Evolutionary conservation across 2,113 vertebrate species (phyloP).

Genomic region (Megaleporinus macrocephalus): DNA sequence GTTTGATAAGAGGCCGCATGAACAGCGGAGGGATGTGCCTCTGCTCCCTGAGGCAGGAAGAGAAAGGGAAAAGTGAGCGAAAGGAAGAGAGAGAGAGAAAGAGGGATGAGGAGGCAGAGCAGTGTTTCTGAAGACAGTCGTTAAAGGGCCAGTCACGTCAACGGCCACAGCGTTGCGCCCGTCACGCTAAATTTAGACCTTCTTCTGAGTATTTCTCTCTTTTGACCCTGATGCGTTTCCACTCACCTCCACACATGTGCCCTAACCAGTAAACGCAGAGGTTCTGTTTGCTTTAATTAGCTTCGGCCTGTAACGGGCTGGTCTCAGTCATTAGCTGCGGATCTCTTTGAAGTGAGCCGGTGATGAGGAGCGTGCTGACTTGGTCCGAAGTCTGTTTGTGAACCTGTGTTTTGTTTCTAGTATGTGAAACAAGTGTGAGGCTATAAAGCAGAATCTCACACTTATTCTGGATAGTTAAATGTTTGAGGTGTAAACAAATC

Average conservation of each 20-base stretch:
- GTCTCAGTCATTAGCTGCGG: background rate
- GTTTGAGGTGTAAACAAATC: too few species aligned
- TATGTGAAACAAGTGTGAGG: too few species aligned
- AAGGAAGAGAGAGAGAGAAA: background rate
- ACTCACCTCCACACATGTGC: background rate
- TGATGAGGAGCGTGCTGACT: background rate
- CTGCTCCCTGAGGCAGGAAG: background rate
- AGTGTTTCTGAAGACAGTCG: background rate
- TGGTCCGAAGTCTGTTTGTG: background rate
- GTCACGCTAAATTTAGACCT: slow-evolving; percentile 4
- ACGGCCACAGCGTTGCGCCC: background rate
- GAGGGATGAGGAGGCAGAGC: background rate
- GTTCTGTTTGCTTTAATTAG: background rate
- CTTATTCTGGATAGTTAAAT: too few species aligned
- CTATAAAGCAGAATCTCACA: too few species aligned
- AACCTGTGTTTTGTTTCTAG: background rate
- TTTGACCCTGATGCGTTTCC: background rate
- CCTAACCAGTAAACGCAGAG: background rate
- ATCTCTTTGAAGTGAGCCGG: background rate
- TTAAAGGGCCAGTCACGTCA: slow-evolving; percentile 15
- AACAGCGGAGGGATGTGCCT: slow-evolving; percentile 29
- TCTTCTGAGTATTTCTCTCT: background rate
- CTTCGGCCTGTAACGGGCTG: background rate
- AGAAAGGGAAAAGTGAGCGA: background rate
- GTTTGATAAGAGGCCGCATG: slow-evolving; percentile 15